phyloP scores from a whole-genome alignment of 2,113 vertebrate species.

The Notothenia coriiceps region DNA sequence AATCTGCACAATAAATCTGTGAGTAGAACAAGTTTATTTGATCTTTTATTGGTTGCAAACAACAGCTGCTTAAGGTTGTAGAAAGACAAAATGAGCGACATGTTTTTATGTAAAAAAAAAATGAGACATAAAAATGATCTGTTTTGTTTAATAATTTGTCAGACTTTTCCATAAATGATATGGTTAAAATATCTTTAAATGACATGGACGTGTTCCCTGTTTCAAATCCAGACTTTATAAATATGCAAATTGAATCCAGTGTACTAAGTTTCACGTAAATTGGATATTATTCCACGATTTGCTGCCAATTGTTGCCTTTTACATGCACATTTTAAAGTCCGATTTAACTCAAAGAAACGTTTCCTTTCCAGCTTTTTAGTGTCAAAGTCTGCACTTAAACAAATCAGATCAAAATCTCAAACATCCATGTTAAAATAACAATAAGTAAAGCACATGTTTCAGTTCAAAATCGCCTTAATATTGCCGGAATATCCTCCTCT shows the following conservation, averaged over 20 bases:
- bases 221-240: background rate
- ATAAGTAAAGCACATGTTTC: background rate
- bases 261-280: background rate
- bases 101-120: background rate
- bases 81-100: background rate
- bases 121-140: no score
- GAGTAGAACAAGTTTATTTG: constrained; percentile 20
- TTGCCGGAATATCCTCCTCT: background rate
- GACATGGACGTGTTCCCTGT: background rate
- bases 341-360: background rate
- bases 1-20: constrained; percentile 71
- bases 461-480: background rate
- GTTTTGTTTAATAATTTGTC: no score
- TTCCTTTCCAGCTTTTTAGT: background rate
- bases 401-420: background rate
- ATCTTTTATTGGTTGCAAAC: constrained; percentile 3
- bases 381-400: no score
- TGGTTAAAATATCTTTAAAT: background rate
- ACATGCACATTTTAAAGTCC: no score
- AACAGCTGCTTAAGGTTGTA: background rate
- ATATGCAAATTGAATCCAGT: background rate
- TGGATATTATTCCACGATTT: no score
- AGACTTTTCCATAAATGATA: background rate
- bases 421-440: background rate
- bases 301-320: no score